phyloP scores from a whole-genome alignment of 2,113 vertebrate species.

The Trichomycterus rosablanca region DNA sequence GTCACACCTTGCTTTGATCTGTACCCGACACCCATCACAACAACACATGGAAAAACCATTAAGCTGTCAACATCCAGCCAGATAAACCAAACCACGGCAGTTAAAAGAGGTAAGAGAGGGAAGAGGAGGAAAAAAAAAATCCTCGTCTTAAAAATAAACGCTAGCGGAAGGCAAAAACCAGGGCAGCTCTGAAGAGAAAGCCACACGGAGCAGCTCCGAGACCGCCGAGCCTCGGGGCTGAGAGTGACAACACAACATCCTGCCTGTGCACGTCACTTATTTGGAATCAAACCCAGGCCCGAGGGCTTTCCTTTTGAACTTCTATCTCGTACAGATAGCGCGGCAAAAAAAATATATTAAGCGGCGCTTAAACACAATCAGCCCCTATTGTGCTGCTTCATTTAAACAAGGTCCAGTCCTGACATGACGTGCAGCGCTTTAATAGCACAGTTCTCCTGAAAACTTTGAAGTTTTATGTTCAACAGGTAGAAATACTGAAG shows the following conservation, averaged over 20 bases:
- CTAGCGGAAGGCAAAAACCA: slow-evolving; percentile 39
- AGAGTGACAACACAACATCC: slow-evolving; percentile 51
- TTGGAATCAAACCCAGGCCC: slow-evolving; percentile 54
- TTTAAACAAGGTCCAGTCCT: too few species aligned
- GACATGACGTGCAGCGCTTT: too few species aligned
- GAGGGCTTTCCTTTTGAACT: slow-evolving; percentile 57
- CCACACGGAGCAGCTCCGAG: slow-evolving; percentile 44
- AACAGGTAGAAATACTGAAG: slow-evolving; percentile 23
- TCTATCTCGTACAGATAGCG: slow-evolving; percentile 50
- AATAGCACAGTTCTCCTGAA: too few species aligned
- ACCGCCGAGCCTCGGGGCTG: slow-evolving; percentile 29
- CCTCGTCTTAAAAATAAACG: slow-evolving; percentile 35
- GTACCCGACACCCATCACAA: slow-evolving; percentile 47
- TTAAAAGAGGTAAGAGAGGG: slow-evolving; percentile 16
- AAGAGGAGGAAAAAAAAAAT: background rate
- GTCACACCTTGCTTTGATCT: slow-evolving; percentile 54
- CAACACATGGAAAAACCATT: slow-evolving; percentile 46
- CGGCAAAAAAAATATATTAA: slow-evolving; percentile 34
- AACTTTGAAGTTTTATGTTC: slow-evolving; percentile 13
- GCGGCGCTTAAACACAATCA: slow-evolving; percentile 48
- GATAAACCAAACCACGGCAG: slow-evolving; percentile 38
- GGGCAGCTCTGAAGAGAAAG: slow-evolving; percentile 36
- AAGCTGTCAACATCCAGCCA: slow-evolving; percentile 47
- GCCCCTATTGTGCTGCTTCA: slow-evolving; percentile 52
- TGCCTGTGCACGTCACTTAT: slow-evolving; percentile 58